phyloP scores from a whole-genome alignment of 2,113 vertebrate species.

The Ellobius talpinus region DNA sequence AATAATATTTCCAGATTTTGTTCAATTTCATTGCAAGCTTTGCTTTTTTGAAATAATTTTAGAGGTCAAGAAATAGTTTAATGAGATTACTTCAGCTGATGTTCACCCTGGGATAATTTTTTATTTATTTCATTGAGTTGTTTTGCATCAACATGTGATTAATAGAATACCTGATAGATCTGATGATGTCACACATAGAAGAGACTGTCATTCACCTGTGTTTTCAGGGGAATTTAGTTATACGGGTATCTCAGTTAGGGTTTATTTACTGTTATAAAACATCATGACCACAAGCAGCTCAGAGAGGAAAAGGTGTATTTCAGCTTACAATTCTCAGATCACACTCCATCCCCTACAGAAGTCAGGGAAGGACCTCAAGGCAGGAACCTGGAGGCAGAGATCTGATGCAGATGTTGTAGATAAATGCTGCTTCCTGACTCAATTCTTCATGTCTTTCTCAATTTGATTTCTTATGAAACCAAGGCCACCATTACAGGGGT shows the following conservation, averaged over 20 bases:
- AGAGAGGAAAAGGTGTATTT: neutral
- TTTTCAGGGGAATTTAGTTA: neutral
- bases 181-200: constrained; percentile 10
- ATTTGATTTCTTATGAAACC: neutral
- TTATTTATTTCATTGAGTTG: constrained; percentile 42
- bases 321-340: neutral
- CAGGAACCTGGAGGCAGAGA: neutral
- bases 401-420: neutral
- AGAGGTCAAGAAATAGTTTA: constrained; percentile 19
- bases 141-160: constrained; percentile 43
- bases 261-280: neutral
- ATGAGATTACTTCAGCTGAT: neutral
- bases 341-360: neutral
- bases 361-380: neutral
- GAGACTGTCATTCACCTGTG: neutral
- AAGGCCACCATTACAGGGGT: neutral
- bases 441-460: neutral
- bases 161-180: constrained; percentile 5
- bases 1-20: constrained; percentile 12
- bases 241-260: neutral
- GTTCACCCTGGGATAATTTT: neutral
- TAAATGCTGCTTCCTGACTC: neutral
- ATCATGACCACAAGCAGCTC: neutral
- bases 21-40: neutral
- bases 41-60: constrained; percentile 28